Percentiles rank a stretch among this genome's conserved stretches.
Conservation (phyloP, 2,113 vertebrate species). For the Crotalus horridus region DNA sequence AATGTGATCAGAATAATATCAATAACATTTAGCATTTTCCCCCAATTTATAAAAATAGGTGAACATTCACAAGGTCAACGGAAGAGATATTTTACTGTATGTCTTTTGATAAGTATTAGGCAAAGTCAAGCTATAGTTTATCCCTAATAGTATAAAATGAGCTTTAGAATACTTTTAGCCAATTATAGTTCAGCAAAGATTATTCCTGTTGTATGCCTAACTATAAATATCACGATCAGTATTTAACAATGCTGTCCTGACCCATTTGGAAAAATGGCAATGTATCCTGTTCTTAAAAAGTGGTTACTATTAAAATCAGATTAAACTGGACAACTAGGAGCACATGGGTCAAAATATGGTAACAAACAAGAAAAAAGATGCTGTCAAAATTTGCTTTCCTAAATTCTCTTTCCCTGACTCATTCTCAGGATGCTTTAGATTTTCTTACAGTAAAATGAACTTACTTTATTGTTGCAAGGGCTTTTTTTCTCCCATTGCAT, state of each 20-base stretch:
- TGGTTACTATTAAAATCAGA: neutral
- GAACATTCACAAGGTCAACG: neutral
- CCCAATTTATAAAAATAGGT: neutral
- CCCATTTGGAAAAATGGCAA: neutral
- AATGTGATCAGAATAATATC: neutral
- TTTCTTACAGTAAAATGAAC: neutral
- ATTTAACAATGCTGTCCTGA: no score
- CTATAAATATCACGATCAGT: neutral
- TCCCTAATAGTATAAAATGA: neutral
- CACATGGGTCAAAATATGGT: neutral
- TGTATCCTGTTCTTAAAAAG: neutral
- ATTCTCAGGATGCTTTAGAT: neutral
- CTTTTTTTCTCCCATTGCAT: neutral
- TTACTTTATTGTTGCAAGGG: neutral
- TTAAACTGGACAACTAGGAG: neutral
- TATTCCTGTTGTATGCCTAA: neutral
- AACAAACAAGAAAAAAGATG: neutral
- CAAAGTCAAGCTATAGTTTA: neutral
- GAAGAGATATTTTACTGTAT: neutral
- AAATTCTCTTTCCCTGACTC: neutral
- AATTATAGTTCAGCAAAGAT: neutral
- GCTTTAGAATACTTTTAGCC: neutral
- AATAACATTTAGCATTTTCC: neutral
- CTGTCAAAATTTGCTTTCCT: neutral
- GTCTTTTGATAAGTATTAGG: neutral